phyloP scores from a whole-genome alignment of 2,888 invertebrate species.

The Eupithecia vulgata region DNA sequence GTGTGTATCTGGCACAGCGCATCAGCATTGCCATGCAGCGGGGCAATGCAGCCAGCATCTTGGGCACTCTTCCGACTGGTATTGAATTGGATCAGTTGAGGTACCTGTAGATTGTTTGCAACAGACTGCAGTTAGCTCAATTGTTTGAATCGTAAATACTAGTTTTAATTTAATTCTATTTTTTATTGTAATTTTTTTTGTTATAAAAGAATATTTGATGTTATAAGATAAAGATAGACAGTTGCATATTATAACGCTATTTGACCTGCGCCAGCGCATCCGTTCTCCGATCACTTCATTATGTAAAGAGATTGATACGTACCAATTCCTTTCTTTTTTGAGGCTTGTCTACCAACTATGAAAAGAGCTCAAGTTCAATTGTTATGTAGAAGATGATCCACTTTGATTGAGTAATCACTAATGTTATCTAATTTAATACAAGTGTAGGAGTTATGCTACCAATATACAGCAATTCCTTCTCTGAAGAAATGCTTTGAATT shows the following conservation, averaged over 20 bases:
- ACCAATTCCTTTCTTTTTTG: constrained; percentile 8
- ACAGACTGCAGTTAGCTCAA: too few relatives aligned
- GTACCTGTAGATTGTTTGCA: too few relatives aligned
- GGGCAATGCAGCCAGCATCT: too few relatives aligned
- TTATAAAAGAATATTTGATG: too few relatives aligned
- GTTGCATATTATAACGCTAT: neutral
- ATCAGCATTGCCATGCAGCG: too few relatives aligned
- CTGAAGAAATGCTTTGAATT: neutral
- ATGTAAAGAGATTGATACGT: constrained; percentile 6
- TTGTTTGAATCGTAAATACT: too few relatives aligned
- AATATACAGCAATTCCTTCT: neutral
- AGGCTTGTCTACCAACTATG: neutral
- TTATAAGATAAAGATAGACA: neutral
- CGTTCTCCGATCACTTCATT: constrained; percentile 5
- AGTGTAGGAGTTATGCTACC: neutral
- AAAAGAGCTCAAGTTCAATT: neutral
- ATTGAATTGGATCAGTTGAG: too few relatives aligned
- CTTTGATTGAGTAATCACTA: neutral
- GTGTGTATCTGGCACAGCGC: too few relatives aligned
- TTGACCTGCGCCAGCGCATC: neutral
- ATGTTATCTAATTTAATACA: neutral
- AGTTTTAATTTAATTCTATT: too few relatives aligned
- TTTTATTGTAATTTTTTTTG: too few relatives aligned
- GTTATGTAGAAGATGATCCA: neutral
- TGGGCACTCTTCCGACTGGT: too few relatives aligned